Evolutionary conservation across 2,888 invertebrate genomes (phyloP), one percentile per base, ranked within the genome.

Genomic region (Xestia rhomboidea): DNA sequence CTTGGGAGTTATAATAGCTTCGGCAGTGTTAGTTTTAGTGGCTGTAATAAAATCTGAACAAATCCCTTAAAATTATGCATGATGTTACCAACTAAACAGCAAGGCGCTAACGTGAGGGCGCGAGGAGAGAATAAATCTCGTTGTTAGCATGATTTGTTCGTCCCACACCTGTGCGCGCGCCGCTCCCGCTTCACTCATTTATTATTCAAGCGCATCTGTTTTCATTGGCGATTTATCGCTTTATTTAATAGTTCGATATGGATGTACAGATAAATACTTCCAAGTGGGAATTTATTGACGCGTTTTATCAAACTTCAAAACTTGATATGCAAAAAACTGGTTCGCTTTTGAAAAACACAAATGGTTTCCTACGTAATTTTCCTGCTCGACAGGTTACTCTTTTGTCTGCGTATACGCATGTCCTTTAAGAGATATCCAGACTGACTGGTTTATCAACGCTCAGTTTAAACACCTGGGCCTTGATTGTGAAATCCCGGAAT

Each of bases 151-250:
- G 89, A 88, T 89, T 86, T 76, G 86, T 88, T 86, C 84, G 81
- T 79, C 87, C 86, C 85, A 89, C 89, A 83, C 81, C 77, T 82
- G 81, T 77, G 81, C 81, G 79, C 76, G 79, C 80, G 76, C 81
- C 63, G 63, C 79, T 83, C 71, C 60, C 44, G 70, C 75, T 86
- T 75, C 72, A 72, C 77, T 87, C 85, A 89, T 88, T 89, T 91
- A 90, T 88, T 88, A 85, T 88, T 88, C 77, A 78, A 80, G 79
- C 88, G 72, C 80, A 87, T 89, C 82, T 89, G 86, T 88, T 86
- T 89, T 72, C 79, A 82, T 82, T 82, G 76, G 76, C 69, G 70
- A 89, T 86, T 88, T 83, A 88, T 88, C 73, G 77, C 80, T 86
- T 80, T 82, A 87, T 86, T 84, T 85, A 81, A 85, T 85, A 81